Evolutionary conservation across 1,140 invertebrate genomes (phyloP).

Genomic region (Micrasema minimum): DNA sequence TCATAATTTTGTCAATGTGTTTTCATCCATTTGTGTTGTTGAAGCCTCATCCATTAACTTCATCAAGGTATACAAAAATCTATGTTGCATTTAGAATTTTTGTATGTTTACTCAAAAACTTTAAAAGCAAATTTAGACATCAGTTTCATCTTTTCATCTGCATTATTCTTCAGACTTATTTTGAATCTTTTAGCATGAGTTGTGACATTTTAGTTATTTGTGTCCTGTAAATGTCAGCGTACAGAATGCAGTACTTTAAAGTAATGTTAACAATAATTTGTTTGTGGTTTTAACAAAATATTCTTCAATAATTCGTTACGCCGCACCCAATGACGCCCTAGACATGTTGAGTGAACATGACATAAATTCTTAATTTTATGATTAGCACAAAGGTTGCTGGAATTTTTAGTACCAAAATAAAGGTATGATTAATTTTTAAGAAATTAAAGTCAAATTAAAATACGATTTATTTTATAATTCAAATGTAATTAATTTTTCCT

Average conservation of each 20-base stretch:
- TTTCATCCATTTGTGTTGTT: too few species aligned
- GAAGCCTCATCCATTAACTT: too few species aligned
- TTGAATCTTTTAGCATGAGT: not conserved
- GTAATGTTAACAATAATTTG: conserved; percentile 1
- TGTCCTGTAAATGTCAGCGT: not conserved
- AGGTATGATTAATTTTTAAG: conserved; percentile 26
- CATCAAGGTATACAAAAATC: too few species aligned
- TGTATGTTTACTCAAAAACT: not conserved
- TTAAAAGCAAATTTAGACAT: not conserved
- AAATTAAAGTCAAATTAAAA: too few species aligned
- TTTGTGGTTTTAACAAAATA: conserved; percentile 42
- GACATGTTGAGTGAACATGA: conserved; percentile 40
- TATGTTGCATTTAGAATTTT: not conserved
- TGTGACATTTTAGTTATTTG: not conserved
- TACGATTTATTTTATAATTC: too few species aligned
- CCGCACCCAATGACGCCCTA: conserved; percentile 42
- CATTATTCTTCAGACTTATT: not conserved
- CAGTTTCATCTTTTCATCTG: not conserved
- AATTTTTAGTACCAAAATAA: conserved; percentile 16
- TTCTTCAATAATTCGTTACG: conserved; percentile 48
- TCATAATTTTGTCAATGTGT: too few species aligned
- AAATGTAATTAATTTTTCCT: too few species aligned
- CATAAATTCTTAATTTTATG: conserved; percentile 14
- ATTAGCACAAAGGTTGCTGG: conserved; percentile 2
- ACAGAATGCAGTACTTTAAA: too few species aligned